Conservation (phyloP, 1,140 invertebrate genomes). For the Diabrotica virgifera region DNA sequence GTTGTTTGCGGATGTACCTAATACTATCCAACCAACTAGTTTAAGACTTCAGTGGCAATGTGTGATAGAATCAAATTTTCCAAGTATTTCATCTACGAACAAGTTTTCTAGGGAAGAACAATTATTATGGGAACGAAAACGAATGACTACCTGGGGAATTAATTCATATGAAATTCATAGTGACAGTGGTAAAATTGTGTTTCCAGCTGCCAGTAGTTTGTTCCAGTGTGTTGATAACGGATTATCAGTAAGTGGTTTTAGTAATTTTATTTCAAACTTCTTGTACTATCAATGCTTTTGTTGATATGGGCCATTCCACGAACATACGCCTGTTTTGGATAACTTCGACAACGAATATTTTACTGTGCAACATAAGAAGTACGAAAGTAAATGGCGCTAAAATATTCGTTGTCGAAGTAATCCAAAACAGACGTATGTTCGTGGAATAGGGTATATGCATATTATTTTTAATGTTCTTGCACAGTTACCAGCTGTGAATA, state of each 20-base stretch:
- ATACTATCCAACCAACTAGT: conserved; percentile 51
- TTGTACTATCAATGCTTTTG: too few relatives aligned
- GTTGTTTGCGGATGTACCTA: conserved; percentile 77
- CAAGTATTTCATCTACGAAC: conserved; percentile 54
- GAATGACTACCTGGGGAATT: conserved; percentile 88
- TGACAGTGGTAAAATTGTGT: conserved; percentile 79
- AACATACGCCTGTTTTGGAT: too few relatives aligned
- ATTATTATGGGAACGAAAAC: conserved; percentile 84
- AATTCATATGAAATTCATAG: conserved; percentile 88
- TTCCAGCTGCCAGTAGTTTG: conserved; percentile 83
- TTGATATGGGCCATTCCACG: too few relatives aligned
- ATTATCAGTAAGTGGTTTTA: conserved; percentile 55
- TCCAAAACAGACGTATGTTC: too few relatives aligned
- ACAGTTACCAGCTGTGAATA: too few relatives aligned
- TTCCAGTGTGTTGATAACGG: conserved; percentile 76
- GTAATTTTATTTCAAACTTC: too few relatives aligned
- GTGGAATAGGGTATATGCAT: too few relatives aligned
- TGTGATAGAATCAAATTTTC: conserved; percentile 71
- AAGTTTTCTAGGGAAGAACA: conserved; percentile 82
- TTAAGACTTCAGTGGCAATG: conserved; percentile 65
- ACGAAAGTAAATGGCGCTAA: too few relatives aligned
- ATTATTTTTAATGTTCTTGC: too few relatives aligned
- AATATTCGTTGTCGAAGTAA: too few relatives aligned
- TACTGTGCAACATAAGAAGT: too few relatives aligned
- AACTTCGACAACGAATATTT: too few relatives aligned